phyloP scores from a whole-genome alignment of 1,140 invertebrate genomes.

The Macrocentrus cingulum region DNA sequence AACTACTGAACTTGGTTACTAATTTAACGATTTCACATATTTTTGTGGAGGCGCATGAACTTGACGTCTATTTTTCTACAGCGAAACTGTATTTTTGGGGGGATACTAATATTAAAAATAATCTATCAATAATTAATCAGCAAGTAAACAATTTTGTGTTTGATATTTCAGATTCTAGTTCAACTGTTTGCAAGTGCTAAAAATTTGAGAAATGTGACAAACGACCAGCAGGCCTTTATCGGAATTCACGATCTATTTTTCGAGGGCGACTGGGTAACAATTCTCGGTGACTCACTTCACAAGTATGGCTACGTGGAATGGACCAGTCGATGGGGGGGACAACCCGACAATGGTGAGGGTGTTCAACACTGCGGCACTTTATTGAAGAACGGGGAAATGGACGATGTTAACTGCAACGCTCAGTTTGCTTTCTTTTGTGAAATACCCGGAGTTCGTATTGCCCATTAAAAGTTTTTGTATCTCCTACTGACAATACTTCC shows the following conservation, averaged over 20 bases:
- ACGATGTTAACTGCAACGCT: slow-evolving; percentile 47
- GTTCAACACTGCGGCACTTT: slow-evolving; percentile 52
- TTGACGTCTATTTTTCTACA: no score
- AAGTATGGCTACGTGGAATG: slow-evolving; percentile 52
- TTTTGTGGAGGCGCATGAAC: no score
- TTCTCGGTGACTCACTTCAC: slow-evolving; percentile 49
- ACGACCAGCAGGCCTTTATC: slow-evolving; percentile 42
- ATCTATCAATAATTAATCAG: no score
- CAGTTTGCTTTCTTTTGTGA: slow-evolving; percentile 51
- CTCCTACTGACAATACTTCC: slow-evolving; percentile 4
- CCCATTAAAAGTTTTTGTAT: slow-evolving; percentile 26
- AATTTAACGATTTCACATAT: no score
- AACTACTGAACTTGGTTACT: no score
- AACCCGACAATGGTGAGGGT: slow-evolving; percentile 52
- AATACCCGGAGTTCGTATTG: slow-evolving; percentile 34
- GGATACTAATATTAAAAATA: no score
- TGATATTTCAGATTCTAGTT: slow-evolving; percentile 41
- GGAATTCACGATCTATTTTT: slow-evolving; percentile 52
- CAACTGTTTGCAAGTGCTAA: slow-evolving; percentile 44
- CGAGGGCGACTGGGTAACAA: slow-evolving; percentile 51
- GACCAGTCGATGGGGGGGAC: slow-evolving; percentile 49
- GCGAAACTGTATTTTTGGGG: no score
- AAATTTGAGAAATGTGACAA: slow-evolving; percentile 37
- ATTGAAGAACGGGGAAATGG: slow-evolving; percentile 47
- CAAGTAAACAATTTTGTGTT: no score